A percentile compares a stretch with the other conserved stretches of the same genome.
Evolutionary conservation across 64 coral and sea anemone species (phyloP).

Genomic region (Catalaphyllia jardinei): DNA sequence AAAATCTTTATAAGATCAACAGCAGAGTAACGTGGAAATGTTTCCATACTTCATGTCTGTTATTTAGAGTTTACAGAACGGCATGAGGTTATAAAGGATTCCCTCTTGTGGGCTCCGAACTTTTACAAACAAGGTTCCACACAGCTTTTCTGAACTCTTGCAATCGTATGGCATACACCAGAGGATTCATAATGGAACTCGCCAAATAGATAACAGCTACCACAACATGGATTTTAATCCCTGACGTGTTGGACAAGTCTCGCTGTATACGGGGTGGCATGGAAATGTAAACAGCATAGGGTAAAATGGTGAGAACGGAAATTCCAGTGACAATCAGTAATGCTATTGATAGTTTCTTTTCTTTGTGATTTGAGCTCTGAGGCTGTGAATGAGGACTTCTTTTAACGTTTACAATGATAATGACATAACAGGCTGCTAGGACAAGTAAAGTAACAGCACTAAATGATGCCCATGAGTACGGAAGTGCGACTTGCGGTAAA

Average conservation of each 20-base stretch:
- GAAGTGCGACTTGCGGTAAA: no score
- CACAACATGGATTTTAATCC: neutral
- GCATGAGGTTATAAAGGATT: no score
- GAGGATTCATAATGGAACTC: neutral
- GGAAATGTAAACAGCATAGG: neutral
- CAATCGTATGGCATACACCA: slow-evolving; percentile 21
- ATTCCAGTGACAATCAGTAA: neutral
- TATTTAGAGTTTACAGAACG: no score
- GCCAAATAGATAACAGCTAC: neutral
- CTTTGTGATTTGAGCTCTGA: neutral
- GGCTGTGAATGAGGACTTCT: neutral
- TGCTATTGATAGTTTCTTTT: neutral
- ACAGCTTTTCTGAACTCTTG: neutral
- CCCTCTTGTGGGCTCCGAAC: no score
- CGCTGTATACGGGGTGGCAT: neutral
- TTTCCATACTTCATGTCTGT: no score
- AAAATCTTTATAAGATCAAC: no score
- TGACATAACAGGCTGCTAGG: neutral
- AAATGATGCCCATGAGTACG: no score
- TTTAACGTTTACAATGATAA: neutral
- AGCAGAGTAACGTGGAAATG: no score
- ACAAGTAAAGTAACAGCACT: no score
- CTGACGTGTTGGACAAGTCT: neutral
- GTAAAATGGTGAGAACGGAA: slow-evolving; percentile 1
- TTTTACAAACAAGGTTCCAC: neutral